Evolutionary conservation across 37 sponge, comb jelly and placozoan genomes (phyloP), one percentile per base, ranked within the genome.

Genomic region (Corticium candelabrum): DNA sequence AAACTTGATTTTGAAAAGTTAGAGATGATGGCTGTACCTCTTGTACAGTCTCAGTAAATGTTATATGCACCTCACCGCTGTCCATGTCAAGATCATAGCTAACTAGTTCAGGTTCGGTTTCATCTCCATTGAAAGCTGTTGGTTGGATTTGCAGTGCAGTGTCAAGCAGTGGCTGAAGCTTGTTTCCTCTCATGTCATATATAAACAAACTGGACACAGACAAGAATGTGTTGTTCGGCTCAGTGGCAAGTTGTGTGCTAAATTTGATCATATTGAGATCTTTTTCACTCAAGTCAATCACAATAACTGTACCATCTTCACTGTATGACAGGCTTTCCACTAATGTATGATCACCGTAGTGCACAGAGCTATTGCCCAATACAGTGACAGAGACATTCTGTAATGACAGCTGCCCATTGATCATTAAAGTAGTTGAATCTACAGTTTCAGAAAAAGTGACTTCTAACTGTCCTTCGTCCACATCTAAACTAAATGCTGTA

Each of bases 181-280:
- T 41, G 50, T 94, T 94, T 0, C 91, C 95, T 35, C 82, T 84
- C 95, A 94, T 94, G 41, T 94, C 95, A 0, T 30, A 5, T 3
- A 90, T 75, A 67, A 70, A 70, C 33, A 77, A 80, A 1, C 70
- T 73, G 69, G 84, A 88, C 15, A 90, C 76, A 43, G 67, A 88
- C 15, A 94, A 78, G 87, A 86, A 89, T 50, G 91, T 83, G 68
- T 68, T 78, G 37, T 77, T 34, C 11, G 2, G 3, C 34, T 40
- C 62, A 39, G 76, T 81, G 3, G 84, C 88, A 3, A 94, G 69
- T 11, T 76, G 75, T 67, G 84, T 79, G n/a, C 87, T 76, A 68
- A 90, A 94, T 39, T 94, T 94, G 39, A 94, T 77, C 43, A 79
- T 85, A 40, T 94, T 94, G 29, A 90, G 35, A 43, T 94, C 95